phyloP scores from a whole-genome alignment of 2,113 vertebrate species.

The Paramormyrops kingsleyae region DNA sequence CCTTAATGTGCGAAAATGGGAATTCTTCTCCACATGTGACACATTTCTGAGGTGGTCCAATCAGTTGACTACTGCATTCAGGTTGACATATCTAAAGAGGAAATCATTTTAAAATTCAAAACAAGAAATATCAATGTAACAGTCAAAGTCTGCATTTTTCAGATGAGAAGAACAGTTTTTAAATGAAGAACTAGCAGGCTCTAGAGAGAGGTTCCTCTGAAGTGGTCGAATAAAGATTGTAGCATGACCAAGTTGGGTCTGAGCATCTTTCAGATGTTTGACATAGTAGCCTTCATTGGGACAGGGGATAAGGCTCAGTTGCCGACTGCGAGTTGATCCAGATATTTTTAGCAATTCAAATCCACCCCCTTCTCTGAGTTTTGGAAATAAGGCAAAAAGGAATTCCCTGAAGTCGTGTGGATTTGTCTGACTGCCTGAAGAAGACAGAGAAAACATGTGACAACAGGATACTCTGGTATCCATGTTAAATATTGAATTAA shows the following conservation, averaged over 20 bases:
- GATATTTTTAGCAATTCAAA: slow-evolving; percentile 8
- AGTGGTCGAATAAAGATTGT: neutral
- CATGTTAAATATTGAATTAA: no score
- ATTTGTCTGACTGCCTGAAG: slow-evolving; percentile 15
- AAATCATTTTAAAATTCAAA: no score
- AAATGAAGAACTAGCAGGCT: neutral
- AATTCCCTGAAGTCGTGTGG: neutral
- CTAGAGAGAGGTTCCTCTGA: neutral
- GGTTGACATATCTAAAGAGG: no score
- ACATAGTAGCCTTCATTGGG: neutral
- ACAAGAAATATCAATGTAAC: no score
- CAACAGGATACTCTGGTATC: no score
- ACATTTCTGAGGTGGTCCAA: no score
- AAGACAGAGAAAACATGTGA: neutral
- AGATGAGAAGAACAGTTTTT: no score
- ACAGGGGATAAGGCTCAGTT: neutral
- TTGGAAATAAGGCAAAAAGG: neutral
- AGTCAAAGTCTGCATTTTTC: no score
- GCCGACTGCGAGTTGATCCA: neutral
- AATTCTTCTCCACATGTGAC: no score
- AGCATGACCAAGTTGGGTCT: neutral
- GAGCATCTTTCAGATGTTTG: neutral
- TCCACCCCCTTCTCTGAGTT: slow-evolving; percentile 5
- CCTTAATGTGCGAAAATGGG: no score
- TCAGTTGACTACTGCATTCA: no score